A percentile compares a stretch with the other conserved stretches of the same genome.
These are phyloP conservation scores for Parasteatoda lunata DNA, from an alignment of 2,888 invertebrate species.

Conservation along the genomic window DNA sequence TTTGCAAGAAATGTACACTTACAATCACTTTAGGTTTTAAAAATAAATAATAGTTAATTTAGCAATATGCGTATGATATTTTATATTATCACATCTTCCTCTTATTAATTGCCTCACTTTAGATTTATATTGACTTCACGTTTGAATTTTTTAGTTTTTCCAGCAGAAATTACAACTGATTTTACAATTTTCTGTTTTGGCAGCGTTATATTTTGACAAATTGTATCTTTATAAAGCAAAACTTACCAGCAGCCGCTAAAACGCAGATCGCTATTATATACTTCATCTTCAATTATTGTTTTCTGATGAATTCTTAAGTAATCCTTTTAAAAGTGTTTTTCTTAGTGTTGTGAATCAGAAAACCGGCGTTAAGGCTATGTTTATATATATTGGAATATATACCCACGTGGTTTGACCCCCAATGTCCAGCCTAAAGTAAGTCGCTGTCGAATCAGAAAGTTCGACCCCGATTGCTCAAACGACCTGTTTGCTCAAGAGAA, in stretches of 20 bases:
- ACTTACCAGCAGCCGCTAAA: slow-evolving; percentile 52
- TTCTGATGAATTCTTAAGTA: not conserved
- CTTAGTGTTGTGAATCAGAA: not conserved
- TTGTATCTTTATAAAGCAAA: not conserved
- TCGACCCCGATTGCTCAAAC: slow-evolving; percentile 63
- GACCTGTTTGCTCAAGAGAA: slow-evolving; percentile 57
- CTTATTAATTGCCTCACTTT: too few species aligned
- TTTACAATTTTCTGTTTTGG: too few species aligned
- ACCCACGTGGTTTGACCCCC: slow-evolving; percentile 54
- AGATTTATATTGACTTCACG: too few species aligned
- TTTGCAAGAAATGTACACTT: too few species aligned
- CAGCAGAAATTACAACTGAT: too few species aligned
- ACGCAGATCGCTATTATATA: slow-evolving; percentile 31
- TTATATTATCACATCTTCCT: too few species aligned
- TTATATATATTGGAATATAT: slow-evolving; percentile 53
- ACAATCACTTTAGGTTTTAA: too few species aligned
- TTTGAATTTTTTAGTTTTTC: too few species aligned
- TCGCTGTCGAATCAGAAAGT: slow-evolving; percentile 63
- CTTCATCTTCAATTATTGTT: slow-evolving; percentile 42
- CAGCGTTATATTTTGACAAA: not conserved
- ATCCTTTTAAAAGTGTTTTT: slow-evolving; percentile 23
- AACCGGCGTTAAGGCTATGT: slow-evolving; percentile 7
- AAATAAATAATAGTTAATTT: too few species aligned
- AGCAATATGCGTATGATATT: too few species aligned
- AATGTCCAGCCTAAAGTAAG: slow-evolving; percentile 52